Evolutionary conservation across 23 tunicate genomes (phyloP), one percentile per base, ranked within the genome.

Genomic region (Ascidia mentula): DNA sequence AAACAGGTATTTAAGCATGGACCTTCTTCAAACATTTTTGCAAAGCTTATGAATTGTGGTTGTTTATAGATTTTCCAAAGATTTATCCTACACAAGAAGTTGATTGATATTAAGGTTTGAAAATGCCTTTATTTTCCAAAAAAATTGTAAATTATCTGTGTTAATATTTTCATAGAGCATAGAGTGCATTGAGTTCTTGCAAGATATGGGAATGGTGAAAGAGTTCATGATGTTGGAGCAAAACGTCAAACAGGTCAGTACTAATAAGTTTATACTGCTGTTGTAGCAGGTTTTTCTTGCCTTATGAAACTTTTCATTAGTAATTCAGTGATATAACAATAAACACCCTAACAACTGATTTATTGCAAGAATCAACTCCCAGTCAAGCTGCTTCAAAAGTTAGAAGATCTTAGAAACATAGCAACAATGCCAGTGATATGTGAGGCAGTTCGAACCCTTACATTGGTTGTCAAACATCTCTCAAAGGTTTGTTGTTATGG

Each of bases 401-500:
- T 89, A 20, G 88, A 84, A 30, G 77, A 35, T 22, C 37, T 46
- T 20, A 70, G 33, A 6, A 26, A 31, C 31, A 72, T 35, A 46
- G 37, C 59, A 22, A 46, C 53, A n/a, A 39, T 60, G 37, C 35
- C 88, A 0, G 95, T 79, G 20, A 73, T 89, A 40, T 89, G 88
- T 46, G 88, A 83, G 61, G 95, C 84, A 18, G 88, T 89, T 24
- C 45, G 95, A 13, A 89, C 88, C 4, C 46, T 89, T 0, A 72
- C 88, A 18, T 69, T 72, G 32, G 95, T 87, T 9, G 84, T 89
- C 38, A 79, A 79, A 31, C 73, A 85, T 39, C 80, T 89, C 28
- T 85, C 91, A 31, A 87, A 87, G 81, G 91, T 86, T 32, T 18
- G 91, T 79, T n/a, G n/a, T n/a, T n/a, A n/a, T n/a, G n/a, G n/a